These are phyloP conservation scores for Odontocolon sp. DNA, from an alignment of 2,888 invertebrate genomes.

Conservation along the genomic window DNA sequence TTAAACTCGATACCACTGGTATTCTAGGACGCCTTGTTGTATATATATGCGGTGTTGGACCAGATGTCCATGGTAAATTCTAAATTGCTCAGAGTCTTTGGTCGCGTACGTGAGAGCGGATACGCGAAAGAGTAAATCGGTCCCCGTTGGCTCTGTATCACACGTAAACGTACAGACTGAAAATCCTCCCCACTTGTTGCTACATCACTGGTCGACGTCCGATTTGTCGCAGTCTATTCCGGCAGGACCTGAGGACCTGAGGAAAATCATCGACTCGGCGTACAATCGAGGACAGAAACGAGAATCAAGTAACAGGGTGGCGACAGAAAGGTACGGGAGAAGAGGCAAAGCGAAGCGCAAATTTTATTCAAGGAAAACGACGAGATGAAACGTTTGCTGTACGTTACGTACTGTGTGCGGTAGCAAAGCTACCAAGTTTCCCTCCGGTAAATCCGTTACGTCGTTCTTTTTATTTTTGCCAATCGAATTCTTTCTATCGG, in stretches of 20 bases:
- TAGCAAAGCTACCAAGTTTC: background rate
- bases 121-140: background rate
- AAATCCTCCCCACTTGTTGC: conserved; percentile 53
- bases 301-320: too few relatives aligned
- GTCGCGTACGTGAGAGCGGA: background rate
- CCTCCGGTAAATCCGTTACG: background rate
- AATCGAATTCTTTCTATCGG: background rate
- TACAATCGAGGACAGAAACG: background rate
- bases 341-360: background rate
- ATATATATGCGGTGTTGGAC: too few relatives aligned
- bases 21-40: too few relatives aligned
- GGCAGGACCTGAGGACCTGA: conserved; percentile 6
- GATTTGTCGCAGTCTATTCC: background rate
- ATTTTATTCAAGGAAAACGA: conserved; percentile 21
- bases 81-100: background rate
- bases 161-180: conserved; percentile 6
- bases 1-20: too few relatives aligned
- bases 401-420: background rate
- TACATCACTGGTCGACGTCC: background rate
- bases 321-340: background rate
- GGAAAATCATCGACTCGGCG: conserved; percentile 15
- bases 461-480: background rate
- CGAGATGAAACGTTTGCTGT: conserved; percentile 1
- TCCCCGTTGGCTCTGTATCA: too few relatives aligned
- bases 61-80: background rate